Base-by-base conservation (phyloP, 2,113 vertebrate genomes). In the Melanotaenia duboulayi region DNA sequence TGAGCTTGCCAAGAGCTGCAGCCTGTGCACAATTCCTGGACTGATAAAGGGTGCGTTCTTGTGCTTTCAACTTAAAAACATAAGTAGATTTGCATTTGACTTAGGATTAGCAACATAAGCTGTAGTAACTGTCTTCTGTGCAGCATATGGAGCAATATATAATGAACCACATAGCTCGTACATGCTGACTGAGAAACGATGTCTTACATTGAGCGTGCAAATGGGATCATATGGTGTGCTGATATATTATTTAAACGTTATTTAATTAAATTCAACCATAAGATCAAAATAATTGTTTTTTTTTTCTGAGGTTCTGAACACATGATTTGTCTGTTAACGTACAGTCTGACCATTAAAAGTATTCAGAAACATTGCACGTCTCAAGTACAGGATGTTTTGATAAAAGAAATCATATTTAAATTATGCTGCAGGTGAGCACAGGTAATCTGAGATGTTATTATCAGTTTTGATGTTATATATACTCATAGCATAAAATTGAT, bases 51-150 rank as follows among this genome's bases (percentile, higher is more conserved):
- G 2, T 13, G 11, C 35, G 20, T 63, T 65, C 71, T 12, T 62
- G 19, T 73, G 23, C 12, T 60, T 50, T 19, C 3, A 63, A 44
- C 60, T 16, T 44, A 37, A 74, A 48, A 64, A 55, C 6, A 68
- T 17, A 65, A 61, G 17, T 37, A 22, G 67, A 70, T 81, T 81
- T 61, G 23, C 13, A 58, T 39, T 37, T 50, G 9, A 64, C 32
- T 60, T 49, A 19, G 62, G 58, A 84, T 85, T 69, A 64, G 55
- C 8, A 19, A 14, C 49, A 57, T 71, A 70, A 62, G 55, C 77
- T 68, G 32, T 25, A 57, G 40, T 52, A 72, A 61, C 54, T 37
- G 20, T 46, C 75, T 12, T 67, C 70, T n/a, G 56, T 12, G 65
- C 75, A 54, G 60, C 63, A 73, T 73, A 61, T 57, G 74, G 58